These are phyloP conservation scores for Nothoprocta pentlandii DNA, from an alignment of 2,113 vertebrate species.

Conservation along the genomic window DNA sequence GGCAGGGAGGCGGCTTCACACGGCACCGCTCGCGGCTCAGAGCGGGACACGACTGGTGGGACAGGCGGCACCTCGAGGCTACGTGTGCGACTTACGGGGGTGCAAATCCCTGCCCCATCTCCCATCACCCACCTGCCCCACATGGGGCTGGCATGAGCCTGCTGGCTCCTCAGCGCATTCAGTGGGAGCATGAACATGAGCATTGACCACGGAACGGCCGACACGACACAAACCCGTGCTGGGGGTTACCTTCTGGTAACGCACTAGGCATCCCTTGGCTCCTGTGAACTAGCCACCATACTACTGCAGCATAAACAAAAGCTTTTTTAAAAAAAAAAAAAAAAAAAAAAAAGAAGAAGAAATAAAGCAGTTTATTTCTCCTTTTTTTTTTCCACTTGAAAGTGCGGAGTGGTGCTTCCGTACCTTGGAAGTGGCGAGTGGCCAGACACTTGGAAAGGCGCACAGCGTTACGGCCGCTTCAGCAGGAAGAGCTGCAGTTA, in stretches of 20 bases:
- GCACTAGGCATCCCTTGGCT: neutral
- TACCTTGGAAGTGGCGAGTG: neutral
- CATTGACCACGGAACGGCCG: neutral
- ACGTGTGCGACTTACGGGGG: neutral
- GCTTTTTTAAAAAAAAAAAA: neutral
- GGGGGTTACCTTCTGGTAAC: neutral
- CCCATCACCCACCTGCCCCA: neutral
- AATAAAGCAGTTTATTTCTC: neutral
- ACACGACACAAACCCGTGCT: neutral
- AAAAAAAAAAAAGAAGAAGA: neutral
- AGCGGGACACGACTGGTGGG: neutral
- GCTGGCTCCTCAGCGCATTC: too few relatives aligned
- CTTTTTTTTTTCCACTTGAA: neutral
- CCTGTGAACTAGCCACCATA: neutral
- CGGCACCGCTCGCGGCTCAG: neutral
- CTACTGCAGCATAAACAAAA: neutral
- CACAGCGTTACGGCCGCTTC: neutral
- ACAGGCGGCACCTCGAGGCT: neutral
- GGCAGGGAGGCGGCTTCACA: neutral
- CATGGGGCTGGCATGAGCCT: too few relatives aligned
- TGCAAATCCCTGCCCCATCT: neutral
- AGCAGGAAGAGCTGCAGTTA: constrained; percentile 6
- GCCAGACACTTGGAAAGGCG: neutral
- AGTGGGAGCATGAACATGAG: neutral
- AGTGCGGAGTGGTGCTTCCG: neutral